Base-by-base conservation (phyloP, 2,113 vertebrate genomes). In the Nesospiza acunhae region DNA sequence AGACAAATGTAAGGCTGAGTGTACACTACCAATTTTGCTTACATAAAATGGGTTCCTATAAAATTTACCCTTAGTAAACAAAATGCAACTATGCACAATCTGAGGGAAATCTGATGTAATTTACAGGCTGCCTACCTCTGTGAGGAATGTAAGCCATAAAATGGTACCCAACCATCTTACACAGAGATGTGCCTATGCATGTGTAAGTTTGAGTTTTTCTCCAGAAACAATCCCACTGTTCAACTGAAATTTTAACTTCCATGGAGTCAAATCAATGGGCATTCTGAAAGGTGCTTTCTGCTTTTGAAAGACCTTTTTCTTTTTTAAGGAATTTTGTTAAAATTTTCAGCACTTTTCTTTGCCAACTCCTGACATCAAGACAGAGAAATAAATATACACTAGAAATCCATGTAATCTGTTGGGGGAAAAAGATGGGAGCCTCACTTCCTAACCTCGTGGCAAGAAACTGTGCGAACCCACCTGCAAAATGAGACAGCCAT, bases 121-220 rank as follows among this genome's bases (percentile, higher is more conserved):
- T 67, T 53, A 70, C 22, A 93, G 18, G 16, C 18, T 58, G 14
- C 17, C 60, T 2, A 8, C 7, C 37, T 82, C 22, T 31, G 20
- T 11, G 68, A 53, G 21, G 28, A 70, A 24, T 24, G 21, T 21
- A 84, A 67, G 59, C 10, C 22, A 58, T 26, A 47, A 77, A 66
- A 64, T 4, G 62, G 24, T 33, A 80, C 11, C 37, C 35, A 35
- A 60, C 11, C 14, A 33, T 42, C 37, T 42, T 19, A 59, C 39
- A 56, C 30, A 64, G 41, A 26, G 64, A 68, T 0, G 0, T 10
- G 39, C 44, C 41, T 47, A 21, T 26, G 28, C 16, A 62, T 0
- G 0, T 5, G 31, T 28, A 74, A 31, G n/a, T 14, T 74, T 62
- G 53, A 49, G n/a, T 49, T n/a, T n/a, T n/a, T 78, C 15, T 62